A percentile compares a stretch with the other conserved stretches of the same genome.
phyloP scores from a whole-genome alignment of 2,888 invertebrate species.

The Pollenia amentaria region DNA sequence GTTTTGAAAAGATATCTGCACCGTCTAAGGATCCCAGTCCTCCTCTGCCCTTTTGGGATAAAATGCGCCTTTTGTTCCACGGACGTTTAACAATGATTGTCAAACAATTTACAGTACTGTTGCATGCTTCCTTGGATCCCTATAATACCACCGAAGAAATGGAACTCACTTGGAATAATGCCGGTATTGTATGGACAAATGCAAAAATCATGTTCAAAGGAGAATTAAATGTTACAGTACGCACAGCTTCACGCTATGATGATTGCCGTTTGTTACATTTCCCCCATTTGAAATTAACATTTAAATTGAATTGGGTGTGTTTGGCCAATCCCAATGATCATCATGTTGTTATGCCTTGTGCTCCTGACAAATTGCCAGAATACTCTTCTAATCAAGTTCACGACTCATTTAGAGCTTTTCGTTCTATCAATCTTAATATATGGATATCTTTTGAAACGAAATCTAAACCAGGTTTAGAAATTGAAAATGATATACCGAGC shows the following conservation, averaged over 20 bases:
- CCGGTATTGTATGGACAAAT: slow-evolving; percentile 98
- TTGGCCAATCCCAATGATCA: slow-evolving; percentile 98
- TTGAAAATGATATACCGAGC: slow-evolving; percentile 88
- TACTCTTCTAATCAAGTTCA: slow-evolving; percentile 98
- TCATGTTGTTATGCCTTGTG: slow-evolving; percentile 97
- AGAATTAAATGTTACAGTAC: slow-evolving; percentile 96
- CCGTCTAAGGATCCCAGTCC: slow-evolving; percentile 97
- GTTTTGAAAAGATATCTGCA: slow-evolving; percentile 94
- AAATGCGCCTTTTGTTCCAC: slow-evolving; percentile 95
- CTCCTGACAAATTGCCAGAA: slow-evolving; percentile 97
- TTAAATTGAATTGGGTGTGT: slow-evolving; percentile 95
- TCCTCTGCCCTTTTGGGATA: slow-evolving; percentile 98
- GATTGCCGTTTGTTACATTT: slow-evolving; percentile 97
- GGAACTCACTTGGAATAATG: slow-evolving; percentile 97
- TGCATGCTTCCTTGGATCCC: slow-evolving; percentile 98
- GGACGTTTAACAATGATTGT: slow-evolving; percentile 96
- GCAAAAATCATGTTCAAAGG: slow-evolving; percentile 96
- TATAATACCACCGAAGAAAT: slow-evolving; percentile 99
- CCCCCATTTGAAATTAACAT: slow-evolving; percentile 93
- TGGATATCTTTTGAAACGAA: slow-evolving; percentile 92
- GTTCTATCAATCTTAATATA: slow-evolving; percentile 93
- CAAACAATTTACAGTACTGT: slow-evolving; percentile 93
- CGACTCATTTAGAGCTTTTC: slow-evolving; percentile 97
- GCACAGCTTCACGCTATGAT: slow-evolving; percentile 99
- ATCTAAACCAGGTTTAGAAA: slow-evolving; percentile 85